A percentile compares a stretch with the other conserved stretches of the same genome.
phyloP scores from a whole-genome alignment of 1,140 invertebrate genomes.

The Philopotamus ludificatus region DNA sequence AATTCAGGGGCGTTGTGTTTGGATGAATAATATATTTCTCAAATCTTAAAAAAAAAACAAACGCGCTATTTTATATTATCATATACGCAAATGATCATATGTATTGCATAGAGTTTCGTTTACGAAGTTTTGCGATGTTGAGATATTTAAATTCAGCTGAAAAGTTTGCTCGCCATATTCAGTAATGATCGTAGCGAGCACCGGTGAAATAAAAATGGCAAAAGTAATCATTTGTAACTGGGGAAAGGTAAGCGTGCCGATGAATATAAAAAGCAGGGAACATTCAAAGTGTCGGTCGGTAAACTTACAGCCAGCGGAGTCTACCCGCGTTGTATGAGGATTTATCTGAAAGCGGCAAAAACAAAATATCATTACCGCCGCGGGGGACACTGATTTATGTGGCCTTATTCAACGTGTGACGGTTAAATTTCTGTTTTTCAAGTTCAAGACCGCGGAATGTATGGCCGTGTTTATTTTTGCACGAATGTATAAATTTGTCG shows the following conservation, averaged over 20 bases:
- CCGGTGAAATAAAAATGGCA: neutral
- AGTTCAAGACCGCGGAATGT: too few species aligned
- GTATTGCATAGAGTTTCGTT: too few species aligned
- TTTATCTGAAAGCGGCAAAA: constrained; percentile 5
- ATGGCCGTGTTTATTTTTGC: too few species aligned
- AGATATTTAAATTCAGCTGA: too few species aligned
- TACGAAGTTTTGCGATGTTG: too few species aligned
- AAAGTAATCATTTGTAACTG: constrained; percentile 21
- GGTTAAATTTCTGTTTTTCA: too few species aligned
- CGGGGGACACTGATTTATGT: constrained; percentile 20
- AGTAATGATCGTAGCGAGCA: neutral
- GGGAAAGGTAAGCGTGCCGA: constrained; percentile 5
- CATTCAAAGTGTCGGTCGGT: neutral
- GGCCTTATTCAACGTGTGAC: constrained; percentile 5
- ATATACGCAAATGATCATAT: too few species aligned
- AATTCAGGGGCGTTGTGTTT: too few species aligned
- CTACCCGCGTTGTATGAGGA: neutral
- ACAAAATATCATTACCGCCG: constrained; percentile 25
- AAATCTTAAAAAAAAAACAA: too few species aligned
- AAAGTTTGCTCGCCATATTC: constrained; percentile 1
- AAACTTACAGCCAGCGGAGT: neutral
- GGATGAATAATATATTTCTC: too few species aligned
- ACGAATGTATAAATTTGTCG: too few species aligned
- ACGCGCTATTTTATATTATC: too few species aligned
- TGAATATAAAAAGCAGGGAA: constrained; percentile 6